These are phyloP conservation scores for Drosophila pseudotakahashii DNA, from an alignment of 2,888 invertebrate species.

Conservation along the genomic window DNA sequence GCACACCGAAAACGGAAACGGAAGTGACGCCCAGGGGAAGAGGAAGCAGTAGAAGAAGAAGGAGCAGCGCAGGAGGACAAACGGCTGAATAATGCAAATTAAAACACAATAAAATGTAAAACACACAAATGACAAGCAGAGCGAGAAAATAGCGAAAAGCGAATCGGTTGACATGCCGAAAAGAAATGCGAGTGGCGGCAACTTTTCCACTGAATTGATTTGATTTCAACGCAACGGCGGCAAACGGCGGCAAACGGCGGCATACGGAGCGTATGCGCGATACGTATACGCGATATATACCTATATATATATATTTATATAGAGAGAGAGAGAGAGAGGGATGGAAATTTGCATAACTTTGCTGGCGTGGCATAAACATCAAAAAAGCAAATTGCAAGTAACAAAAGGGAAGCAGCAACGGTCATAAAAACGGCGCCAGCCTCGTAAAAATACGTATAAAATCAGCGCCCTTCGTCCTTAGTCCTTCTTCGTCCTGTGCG, in stretches of 20 bases:
- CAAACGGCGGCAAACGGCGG: no score
- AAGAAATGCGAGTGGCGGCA: slow-evolving; percentile 59
- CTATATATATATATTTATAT: no score
- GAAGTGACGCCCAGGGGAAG: slow-evolving; percentile 3
- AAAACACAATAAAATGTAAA: slow-evolving; percentile 79
- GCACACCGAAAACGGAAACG: slow-evolving; percentile 32
- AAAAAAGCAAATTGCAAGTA: slow-evolving; percentile 58
- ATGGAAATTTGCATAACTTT: slow-evolving; percentile 58
- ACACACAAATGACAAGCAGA: slow-evolving; percentile 48
- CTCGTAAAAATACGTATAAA: slow-evolving; percentile 42
- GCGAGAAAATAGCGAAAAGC: slow-evolving; percentile 8
- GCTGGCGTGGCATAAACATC: slow-evolving; percentile 59
- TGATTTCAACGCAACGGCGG: slow-evolving; percentile 58
- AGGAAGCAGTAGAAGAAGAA: slow-evolving; percentile 1
- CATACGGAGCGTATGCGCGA: slow-evolving; percentile 34
- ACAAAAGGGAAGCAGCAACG: slow-evolving; percentile 44
- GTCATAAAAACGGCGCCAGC: slow-evolving; percentile 59
- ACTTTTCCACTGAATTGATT: slow-evolving; percentile 74
- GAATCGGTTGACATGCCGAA: slow-evolving; percentile 46
- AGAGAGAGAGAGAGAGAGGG: no score
- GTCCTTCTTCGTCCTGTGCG: no score
- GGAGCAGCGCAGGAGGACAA: slow-evolving; percentile 28
- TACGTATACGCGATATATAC: slow-evolving; percentile 17
- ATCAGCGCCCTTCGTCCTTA: no score
- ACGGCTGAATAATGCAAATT: slow-evolving; percentile 74